A percentile compares a stretch with the other conserved stretches of the same genome.
Conservation (phyloP, 2,113 vertebrate species). For the Eulacestoma nigropectus region DNA sequence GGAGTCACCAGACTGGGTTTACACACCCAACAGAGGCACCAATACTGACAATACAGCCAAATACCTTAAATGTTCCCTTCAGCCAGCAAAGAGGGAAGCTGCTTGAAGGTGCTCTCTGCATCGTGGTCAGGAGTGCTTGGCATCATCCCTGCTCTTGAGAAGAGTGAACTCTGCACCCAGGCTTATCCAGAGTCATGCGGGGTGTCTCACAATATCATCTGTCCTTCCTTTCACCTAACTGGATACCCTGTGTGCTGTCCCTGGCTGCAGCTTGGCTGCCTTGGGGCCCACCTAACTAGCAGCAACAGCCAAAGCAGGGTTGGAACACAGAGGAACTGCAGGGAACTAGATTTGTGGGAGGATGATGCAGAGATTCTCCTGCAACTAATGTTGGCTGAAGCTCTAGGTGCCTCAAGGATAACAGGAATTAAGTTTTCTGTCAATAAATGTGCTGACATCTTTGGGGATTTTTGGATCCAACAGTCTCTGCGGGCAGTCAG, state of each 20-base stretch:
- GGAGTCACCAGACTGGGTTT: not conserved
- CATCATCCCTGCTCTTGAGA: too few species aligned
- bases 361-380: not conserved
- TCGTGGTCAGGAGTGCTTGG: accelerated
- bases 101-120: not conserved
- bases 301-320: not conserved
- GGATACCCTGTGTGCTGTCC: not conserved
- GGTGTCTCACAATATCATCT: not conserved
- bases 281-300: not conserved
- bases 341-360: not conserved
- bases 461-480: not conserved
- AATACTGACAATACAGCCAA: not conserved
- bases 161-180: not conserved
- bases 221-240: not conserved
- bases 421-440: not conserved
- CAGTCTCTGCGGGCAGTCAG: not conserved
- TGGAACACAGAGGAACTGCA: not conserved
- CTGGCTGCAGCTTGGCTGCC: not conserved
- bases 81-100: not conserved
- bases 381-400: not conserved
- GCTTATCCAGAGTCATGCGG: not conserved
- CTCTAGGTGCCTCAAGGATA: not conserved
- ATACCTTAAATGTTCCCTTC: not conserved
- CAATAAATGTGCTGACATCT: accelerated
- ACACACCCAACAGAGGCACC: not conserved